phyloP scores from a whole-genome alignment of 2,888 invertebrate genomes.

The Blera fallax region DNA sequence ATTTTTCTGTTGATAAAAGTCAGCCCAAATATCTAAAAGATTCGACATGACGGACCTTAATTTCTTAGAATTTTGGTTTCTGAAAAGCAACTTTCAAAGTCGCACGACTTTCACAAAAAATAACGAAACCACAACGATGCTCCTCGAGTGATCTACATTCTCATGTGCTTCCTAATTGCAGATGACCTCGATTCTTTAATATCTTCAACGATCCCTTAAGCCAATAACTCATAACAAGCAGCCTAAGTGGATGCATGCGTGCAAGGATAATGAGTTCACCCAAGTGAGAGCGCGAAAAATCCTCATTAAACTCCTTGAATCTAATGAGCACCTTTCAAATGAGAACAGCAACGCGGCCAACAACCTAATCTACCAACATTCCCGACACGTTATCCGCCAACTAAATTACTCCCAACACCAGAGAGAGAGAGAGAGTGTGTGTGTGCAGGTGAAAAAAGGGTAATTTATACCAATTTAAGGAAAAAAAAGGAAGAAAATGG shows the following conservation, averaged over 20 bases:
- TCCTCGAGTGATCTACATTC: no score
- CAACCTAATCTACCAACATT: conserved; percentile 57
- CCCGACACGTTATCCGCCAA: conserved; percentile 42
- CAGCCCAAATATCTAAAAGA: no score
- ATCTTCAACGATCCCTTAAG: conserved; percentile 12
- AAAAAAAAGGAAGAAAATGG: neutral
- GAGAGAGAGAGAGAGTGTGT: neutral
- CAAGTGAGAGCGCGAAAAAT: conserved; percentile 61
- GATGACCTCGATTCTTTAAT: conserved; percentile 34
- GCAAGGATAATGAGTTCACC: conserved; percentile 62
- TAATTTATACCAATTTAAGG: conserved; percentile 69
- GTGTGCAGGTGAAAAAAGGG: conserved; percentile 59
- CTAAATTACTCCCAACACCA: conserved; percentile 20
- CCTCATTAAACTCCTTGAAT: conserved; percentile 62
- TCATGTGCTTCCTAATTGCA: conserved; percentile 27
- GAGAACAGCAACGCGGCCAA: conserved; percentile 14
- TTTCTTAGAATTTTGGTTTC: no score
- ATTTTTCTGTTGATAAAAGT: no score
- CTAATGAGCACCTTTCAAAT: conserved; percentile 71
- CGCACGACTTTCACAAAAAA: no score
- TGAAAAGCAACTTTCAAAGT: no score
- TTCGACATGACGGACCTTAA: no score
- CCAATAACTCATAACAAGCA: conserved; percentile 68
- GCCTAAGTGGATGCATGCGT: conserved; percentile 65
- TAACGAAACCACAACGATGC: no score